Percentiles rank a stretch among this genome's conserved stretches.
phyloP scores from a whole-genome alignment of 2,888 invertebrate species.

The Choristoneura rosaceana region DNA sequence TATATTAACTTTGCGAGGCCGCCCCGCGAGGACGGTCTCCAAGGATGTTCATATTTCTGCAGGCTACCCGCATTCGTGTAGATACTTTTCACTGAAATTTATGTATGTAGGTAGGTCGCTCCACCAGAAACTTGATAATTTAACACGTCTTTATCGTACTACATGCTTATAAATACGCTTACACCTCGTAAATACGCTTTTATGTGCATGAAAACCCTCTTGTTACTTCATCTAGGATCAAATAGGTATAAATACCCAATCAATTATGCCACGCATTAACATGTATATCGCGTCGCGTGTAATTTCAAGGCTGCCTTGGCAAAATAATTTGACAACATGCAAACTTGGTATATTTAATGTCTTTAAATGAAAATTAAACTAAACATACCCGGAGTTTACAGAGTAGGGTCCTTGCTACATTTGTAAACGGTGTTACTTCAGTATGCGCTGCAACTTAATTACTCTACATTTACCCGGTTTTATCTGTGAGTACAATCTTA shows the following conservation, averaged over 20 bases:
- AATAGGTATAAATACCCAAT: constrained; percentile 4
- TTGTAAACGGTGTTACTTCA: constrained; percentile 10
- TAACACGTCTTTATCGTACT: constrained; percentile 5
- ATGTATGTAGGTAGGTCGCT: constrained; percentile 19
- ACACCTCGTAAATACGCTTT: constrained; percentile 5
- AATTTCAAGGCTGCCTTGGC: not conserved
- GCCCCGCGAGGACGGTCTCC: constrained; percentile 38
- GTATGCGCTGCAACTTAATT: constrained; percentile 32
- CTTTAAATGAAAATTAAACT: constrained; percentile 2
- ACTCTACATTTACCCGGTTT: constrained; percentile 13
- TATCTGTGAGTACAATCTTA: not conserved
- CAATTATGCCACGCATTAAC: not conserved
- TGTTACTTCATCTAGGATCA: not conserved
- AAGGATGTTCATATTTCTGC: constrained; percentile 42
- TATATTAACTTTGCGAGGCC: constrained; percentile 36
- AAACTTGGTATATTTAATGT: not conserved
- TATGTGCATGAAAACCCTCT: not conserved
- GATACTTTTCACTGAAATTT: constrained; percentile 30
- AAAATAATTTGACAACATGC: not conserved
- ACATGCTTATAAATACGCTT: not conserved
- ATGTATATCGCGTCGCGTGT: not conserved
- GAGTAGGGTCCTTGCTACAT: constrained; percentile 7
- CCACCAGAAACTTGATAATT: constrained; percentile 27
- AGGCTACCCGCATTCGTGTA: constrained; percentile 19
- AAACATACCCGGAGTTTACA: constrained; percentile 17